Evolutionary conservation across 2,797 vertebrate species (phyloP).

Genomic region (Falco cherrug): DNA sequence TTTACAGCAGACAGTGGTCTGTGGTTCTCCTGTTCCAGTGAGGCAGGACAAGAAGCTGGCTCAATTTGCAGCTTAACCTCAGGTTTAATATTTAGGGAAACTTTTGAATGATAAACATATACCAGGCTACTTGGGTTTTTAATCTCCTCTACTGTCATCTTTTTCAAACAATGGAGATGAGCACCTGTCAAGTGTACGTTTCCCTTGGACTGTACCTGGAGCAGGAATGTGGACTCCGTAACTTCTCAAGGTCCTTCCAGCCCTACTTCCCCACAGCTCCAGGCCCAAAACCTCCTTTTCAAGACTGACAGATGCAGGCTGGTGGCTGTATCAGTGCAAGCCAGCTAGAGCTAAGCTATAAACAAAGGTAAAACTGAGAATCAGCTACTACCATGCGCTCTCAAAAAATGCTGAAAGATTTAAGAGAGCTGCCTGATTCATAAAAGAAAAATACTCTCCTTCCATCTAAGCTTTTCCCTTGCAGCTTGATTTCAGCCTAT

Average conservation of each 20-base stretch:
- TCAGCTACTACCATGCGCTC: neutral
- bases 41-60: neutral
- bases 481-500: neutral
- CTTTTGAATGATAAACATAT: neutral
- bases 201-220: neutral
- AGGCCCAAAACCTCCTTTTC: neutral
- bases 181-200: neutral
- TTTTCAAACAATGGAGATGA: neutral
- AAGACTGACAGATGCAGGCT: neutral
- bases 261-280: neutral
- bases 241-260: neutral
- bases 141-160: neutral
- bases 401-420: neutral
- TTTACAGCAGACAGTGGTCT: neutral
- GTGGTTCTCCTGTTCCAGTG: neutral
- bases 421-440: neutral
- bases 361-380: neutral
- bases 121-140: neutral
- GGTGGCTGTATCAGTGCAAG: neutral
- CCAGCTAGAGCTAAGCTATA: neutral
- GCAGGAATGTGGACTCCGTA: neutral
- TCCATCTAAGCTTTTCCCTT: neutral
- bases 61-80: neutral
- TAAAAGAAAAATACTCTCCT: neutral
- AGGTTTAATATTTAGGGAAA: neutral